Conservation (phyloP, 2,888 invertebrate genomes). For the Xestia sexstrigata region DNA sequence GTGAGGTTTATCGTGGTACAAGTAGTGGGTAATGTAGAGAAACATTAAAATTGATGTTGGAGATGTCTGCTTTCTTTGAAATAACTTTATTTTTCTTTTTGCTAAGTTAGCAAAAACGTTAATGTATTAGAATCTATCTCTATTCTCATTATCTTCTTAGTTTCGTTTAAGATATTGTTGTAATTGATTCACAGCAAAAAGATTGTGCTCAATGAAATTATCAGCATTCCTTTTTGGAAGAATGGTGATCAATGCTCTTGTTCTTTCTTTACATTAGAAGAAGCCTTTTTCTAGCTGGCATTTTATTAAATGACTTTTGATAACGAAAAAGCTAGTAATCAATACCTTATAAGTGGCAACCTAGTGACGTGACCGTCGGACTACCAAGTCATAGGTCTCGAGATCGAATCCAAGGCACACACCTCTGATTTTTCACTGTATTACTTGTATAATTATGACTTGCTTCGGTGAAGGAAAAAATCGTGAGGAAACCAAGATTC, state of each 20-base stretch:
- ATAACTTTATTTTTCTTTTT: slow-evolving; percentile 32
- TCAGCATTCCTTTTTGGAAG: neutral
- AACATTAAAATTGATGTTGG: slow-evolving; percentile 47
- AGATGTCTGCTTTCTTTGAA: slow-evolving; percentile 32
- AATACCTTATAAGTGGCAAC: too few species aligned
- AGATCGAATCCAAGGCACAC: too few species aligned
- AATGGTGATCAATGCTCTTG: neutral
- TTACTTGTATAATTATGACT: too few species aligned
- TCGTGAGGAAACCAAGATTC: too few species aligned
- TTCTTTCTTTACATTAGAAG: neutral
- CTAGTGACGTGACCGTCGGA: too few species aligned
- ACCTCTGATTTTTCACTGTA: too few species aligned
- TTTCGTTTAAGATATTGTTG: neutral
- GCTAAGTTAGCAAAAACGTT: slow-evolving; percentile 23
- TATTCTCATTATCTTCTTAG: neutral
- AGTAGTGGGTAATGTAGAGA: slow-evolving; percentile 50
- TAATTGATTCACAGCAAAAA: neutral
- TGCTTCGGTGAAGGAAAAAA: too few species aligned
- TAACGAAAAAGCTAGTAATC: neutral
- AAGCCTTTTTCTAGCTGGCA: too few species aligned
- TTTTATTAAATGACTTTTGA: neutral
- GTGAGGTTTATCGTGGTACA: slow-evolving; percentile 31
- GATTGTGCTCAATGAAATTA: neutral
- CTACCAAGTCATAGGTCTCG: too few species aligned
- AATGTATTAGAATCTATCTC: slow-evolving; percentile 21